These are phyloP conservation scores for Lutraria rhynchaena DNA, from an alignment of 1,140 invertebrate genomes.

Conservation along the genomic window DNA sequence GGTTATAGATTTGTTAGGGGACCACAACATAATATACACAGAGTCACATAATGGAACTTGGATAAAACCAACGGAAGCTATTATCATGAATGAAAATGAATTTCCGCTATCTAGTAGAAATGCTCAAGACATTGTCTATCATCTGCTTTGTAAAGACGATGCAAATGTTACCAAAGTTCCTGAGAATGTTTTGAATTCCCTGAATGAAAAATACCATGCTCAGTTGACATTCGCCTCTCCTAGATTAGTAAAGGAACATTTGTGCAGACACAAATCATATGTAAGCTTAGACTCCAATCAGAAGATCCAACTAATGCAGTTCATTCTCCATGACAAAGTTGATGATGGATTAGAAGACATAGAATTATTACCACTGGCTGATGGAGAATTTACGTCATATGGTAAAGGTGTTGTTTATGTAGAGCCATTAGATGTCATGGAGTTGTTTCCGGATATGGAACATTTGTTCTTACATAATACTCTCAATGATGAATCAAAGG, in stretches of 20 bases:
- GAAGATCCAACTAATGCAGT: background rate
- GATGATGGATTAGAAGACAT: background rate
- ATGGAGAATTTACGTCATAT: background rate
- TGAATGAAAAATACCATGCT: background rate
- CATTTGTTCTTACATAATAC: no score
- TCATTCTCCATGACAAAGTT: background rate
- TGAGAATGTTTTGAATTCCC: background rate
- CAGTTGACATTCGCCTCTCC: background rate
- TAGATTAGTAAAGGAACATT: background rate
- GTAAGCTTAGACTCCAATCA: background rate
- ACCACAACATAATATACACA: background rate
- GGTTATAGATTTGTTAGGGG: background rate
- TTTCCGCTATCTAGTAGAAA: background rate
- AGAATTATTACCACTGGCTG: slow-evolving; percentile 1
- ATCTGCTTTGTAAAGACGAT: background rate
- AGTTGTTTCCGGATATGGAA: background rate
- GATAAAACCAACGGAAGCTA: background rate
- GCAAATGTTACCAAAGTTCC: background rate
- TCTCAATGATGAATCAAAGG: no score
- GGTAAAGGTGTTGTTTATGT: background rate
- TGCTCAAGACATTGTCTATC: background rate
- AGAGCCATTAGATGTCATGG: background rate
- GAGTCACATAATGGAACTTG: background rate
- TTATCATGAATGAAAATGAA: background rate
- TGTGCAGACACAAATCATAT: background rate